phyloP scores from a whole-genome alignment of 2,888 invertebrate species.

The Selenia dentaria region DNA sequence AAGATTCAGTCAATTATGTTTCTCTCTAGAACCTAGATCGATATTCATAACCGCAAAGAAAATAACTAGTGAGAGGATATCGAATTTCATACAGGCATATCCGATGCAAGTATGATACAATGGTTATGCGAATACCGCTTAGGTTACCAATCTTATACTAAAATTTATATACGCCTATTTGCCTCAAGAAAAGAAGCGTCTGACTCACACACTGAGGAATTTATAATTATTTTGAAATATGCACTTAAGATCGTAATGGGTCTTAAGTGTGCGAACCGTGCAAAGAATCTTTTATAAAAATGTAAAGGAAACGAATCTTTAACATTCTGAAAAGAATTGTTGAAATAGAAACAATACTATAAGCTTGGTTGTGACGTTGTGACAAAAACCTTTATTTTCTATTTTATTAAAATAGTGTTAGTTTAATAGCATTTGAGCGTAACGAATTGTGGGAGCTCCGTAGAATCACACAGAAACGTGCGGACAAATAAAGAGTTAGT shows the following conservation, averaged over 20 bases:
- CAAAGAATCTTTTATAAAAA: slow-evolving; percentile 4
- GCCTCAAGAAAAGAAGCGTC: slow-evolving; percentile 15
- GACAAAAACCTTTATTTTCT: neutral
- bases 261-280: slow-evolving; percentile 28
- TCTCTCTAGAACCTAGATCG: no score
- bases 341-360: slow-evolving; percentile 2
- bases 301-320: neutral
- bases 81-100: slow-evolving; percentile 22
- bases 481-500: slow-evolving; percentile 39
- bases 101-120: slow-evolving; percentile 15
- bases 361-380: neutral
- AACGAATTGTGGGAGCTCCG: slow-evolving; percentile 27
- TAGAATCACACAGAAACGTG: slow-evolving; percentile 40
- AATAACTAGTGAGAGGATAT: slow-evolving; percentile 20
- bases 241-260: slow-evolving; percentile 15
- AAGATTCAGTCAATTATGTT: no score
- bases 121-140: slow-evolving; percentile 15
- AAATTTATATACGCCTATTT: slow-evolving; percentile 27
- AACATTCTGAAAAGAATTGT: neutral
- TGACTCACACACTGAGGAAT: slow-evolving; percentile 30
- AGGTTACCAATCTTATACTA: slow-evolving; percentile 29
- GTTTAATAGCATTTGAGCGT: slow-evolving; percentile 18
- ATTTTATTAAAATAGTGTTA: neutral
- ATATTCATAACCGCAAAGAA: slow-evolving; percentile 6
- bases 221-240: slow-evolving; percentile 26